Evolutionary conservation across 2,888 invertebrate species (phyloP), one percentile per base, ranked within the genome.

Genomic region (Piscicola geometra): DNA sequence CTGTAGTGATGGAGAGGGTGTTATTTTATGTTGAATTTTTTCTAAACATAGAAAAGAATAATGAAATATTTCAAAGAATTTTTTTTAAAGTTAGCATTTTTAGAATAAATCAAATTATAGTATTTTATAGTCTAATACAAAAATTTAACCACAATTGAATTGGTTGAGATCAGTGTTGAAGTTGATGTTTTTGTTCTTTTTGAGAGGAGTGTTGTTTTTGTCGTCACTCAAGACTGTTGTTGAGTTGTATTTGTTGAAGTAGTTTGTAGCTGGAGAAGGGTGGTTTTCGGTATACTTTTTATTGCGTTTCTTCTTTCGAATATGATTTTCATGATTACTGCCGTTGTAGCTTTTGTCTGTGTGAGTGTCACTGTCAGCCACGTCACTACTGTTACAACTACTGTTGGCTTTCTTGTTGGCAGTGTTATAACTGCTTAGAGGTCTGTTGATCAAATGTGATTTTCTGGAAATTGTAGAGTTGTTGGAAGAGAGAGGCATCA

Each of bases 351-450:
- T 56, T 5, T 56, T 25, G 25, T 56, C 3, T 56, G 60, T 21
- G 9, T 41, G 9, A 41, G 15, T 15, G 41, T 41, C 41, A 32
- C 30, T 32, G 68, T 32, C 32, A 32, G n/a, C 12, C n/a, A 28
- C 5, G 68, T 32, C 32, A 32, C n/a, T 28, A 5, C 33, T 36
- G 35, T 56, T 73, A 50, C 52, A 50, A 25, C 60, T 72, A n/a
- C 56, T 64, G 60, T 15, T 60, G 64, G 25, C 21, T 3, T 28
- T 70, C 2, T 28, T 41, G 35, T 28, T n/a, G 64, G 50, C 9
- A 12, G n/a, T 50, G 25, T 36, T 35, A 33, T 50, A 50, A n/a
- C 60, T 72, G 60, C 56, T 60, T 9, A 70, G 12, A 36, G 71
- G 41, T 28, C 71, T 41, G 71, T 41, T 70, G 18, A 36, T 5